Base-by-base conservation (phyloP, 2,113 vertebrate genomes). In the Sturnus vulgaris region DNA sequence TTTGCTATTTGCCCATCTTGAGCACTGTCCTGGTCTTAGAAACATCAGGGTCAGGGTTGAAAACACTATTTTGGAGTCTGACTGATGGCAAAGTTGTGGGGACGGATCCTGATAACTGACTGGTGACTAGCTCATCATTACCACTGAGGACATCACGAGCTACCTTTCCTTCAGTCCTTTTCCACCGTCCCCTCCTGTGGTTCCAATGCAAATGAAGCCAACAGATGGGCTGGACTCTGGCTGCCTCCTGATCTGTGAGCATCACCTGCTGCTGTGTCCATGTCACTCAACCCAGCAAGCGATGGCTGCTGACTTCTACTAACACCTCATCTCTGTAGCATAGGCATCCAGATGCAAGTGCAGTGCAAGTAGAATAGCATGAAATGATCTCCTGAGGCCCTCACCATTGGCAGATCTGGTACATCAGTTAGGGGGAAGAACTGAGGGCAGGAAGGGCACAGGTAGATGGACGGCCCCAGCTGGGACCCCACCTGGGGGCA, bases 101-200 rank as follows among this genome's bases (percentile, higher is more conserved):
- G 19, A 75, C 52, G 33, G 17, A 75, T 91, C 49, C 50, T 86
- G 40, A 18, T 79, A 40, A 14, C 30, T 85, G 31, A 19, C 11
- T 57, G 30, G 52, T 57, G n/a, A 70, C 39, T 22, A 35, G 19
- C 15, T 80, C 0, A 1, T 70, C 49, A 39, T 40, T 68, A 37
- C 24, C 46, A 37, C 17, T 63, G 50, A 78, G 39, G 22, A 39
- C 14, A 50, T 11, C 0, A 0, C 0, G 0, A 37, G 21, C 33
- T 53, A 20, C 25, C 21, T 59, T 85, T 86, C 59, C 42, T 69
- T 72, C 3, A 12, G 37, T 56, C 28, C 18, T 79, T 93, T 84
- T 53, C 64, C 47, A 84, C 8, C 7, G 24, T 24, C 53, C 16
- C 5, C 9, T 86, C n/a, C 49, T 46, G n/a, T 11, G 3, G 8